These are phyloP conservation scores for Sebastes melanostomus DNA, from an alignment of 2,797 vertebrate species.

Conservation along the genomic window DNA sequence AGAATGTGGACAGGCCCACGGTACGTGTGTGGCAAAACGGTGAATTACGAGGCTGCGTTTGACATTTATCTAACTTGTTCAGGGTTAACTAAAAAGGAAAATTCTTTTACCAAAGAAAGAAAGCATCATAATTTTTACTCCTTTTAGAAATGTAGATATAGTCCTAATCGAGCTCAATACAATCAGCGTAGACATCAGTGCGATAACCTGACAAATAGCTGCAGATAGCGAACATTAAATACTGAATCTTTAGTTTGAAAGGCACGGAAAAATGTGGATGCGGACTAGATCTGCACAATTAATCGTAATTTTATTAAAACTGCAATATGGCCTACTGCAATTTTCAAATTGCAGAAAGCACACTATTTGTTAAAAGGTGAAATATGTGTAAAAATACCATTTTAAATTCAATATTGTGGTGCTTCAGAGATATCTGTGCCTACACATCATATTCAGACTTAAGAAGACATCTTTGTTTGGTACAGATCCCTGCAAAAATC, in stretches of 20 bases:
- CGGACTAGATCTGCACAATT: accelerated
- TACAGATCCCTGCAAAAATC: accelerated
- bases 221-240: not conserved
- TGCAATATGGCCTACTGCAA: no score
- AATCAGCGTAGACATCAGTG: not conserved
- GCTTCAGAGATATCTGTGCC: no score
- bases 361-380: no score
- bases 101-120: not conserved
- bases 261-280: not conserved
- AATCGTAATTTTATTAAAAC: no score
- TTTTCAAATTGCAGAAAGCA: no score
- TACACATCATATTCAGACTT: no score
- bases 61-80: not conserved
- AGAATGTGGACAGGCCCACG: not conserved
- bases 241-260: not conserved
- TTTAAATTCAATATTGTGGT: no score
- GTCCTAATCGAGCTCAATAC: not conserved
- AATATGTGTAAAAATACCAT: no score
- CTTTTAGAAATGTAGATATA: not conserved
- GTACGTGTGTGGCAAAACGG: not conserved
- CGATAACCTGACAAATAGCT: not conserved
- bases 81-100: not conserved
- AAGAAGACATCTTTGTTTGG: no score
- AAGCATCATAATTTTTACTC: not conserved
- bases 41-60: not conserved